These are phyloP conservation scores for Diplodus puntazzo DNA, from an alignment of 2,797 vertebrate genomes.

Conservation along the genomic window DNA sequence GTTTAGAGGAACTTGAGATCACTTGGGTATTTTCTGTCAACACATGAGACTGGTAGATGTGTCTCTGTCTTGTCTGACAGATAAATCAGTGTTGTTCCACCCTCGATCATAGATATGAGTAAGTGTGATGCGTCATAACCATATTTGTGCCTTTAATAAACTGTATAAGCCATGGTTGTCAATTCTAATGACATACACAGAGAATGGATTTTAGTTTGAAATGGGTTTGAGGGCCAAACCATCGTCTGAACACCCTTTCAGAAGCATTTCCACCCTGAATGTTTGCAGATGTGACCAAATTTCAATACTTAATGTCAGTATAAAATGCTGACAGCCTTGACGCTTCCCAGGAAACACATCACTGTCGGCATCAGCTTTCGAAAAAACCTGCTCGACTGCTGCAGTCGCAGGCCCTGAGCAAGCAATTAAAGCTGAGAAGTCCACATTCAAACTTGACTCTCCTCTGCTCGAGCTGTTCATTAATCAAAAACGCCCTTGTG, in stretches of 20 bases:
- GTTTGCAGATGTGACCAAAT: background rate
- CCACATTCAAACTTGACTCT: constrained; percentile 6
- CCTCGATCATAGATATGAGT: background rate
- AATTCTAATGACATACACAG: background rate
- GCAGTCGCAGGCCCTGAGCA: constrained; percentile 3
- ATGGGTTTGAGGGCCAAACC: background rate
- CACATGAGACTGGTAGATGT: background rate
- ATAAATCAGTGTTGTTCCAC: background rate
- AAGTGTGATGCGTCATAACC: background rate
- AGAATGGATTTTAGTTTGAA: background rate
- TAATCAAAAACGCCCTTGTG: constrained; percentile 42
- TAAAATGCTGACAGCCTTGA: background rate
- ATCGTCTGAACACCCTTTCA: background rate
- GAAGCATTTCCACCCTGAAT: background rate
- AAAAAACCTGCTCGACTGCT: background rate
- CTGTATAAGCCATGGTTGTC: background rate
- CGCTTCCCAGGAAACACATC: background rate
- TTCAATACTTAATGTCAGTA: background rate
- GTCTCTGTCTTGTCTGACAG: background rate
- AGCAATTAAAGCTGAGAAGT: constrained; percentile 9
- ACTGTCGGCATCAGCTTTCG: background rate
- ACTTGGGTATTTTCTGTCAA: background rate
- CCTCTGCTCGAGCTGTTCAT: constrained; percentile 22
- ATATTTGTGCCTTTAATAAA: too few species aligned
- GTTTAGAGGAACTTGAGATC: constrained; percentile 14